Evolutionary conservation across 2,888 invertebrate genomes (phyloP).

Genomic region (Protophormia terraenovae): DNA sequence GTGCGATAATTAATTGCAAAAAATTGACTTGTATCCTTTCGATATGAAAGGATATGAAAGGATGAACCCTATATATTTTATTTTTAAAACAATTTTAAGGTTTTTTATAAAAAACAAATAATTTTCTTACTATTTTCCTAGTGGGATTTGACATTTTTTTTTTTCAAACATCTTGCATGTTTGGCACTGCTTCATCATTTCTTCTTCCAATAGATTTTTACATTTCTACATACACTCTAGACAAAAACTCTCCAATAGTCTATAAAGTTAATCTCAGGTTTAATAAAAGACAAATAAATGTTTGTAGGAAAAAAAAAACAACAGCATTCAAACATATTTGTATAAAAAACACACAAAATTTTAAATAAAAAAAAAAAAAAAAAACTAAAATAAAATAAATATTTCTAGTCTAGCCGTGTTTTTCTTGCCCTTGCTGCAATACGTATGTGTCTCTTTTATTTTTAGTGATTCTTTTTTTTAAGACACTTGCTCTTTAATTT

Average conservation of each 20-base stretch:
- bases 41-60: too few relatives aligned
- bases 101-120: too few relatives aligned
- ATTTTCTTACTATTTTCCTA: neutral
- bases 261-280: constrained; percentile 63
- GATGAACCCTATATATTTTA: too few relatives aligned
- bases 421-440: neutral
- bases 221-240: neutral
- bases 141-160: neutral
- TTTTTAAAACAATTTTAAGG: too few relatives aligned
- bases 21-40: too few relatives aligned
- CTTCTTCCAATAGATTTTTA: neutral
- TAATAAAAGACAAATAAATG: constrained; percentile 35
- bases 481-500: constrained; percentile 64
- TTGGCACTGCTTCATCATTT: neutral
- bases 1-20: too few relatives aligned
- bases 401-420: constrained; percentile 34
- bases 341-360: neutral
- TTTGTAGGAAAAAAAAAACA: neutral
- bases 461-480: constrained; percentile 25
- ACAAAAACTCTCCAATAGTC: constrained; percentile 12
- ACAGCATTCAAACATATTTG: too few relatives aligned
- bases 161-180: neutral
- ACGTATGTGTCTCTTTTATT: neutral
- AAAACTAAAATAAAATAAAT: constrained; percentile 31
- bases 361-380: constrained; percentile 2